A percentile compares a stretch with the other conserved stretches of the same genome.
These are phyloP conservation scores for Cantharis flavilabris DNA, from an alignment of 2,888 invertebrate genomes.

Conservation along the genomic window DNA sequence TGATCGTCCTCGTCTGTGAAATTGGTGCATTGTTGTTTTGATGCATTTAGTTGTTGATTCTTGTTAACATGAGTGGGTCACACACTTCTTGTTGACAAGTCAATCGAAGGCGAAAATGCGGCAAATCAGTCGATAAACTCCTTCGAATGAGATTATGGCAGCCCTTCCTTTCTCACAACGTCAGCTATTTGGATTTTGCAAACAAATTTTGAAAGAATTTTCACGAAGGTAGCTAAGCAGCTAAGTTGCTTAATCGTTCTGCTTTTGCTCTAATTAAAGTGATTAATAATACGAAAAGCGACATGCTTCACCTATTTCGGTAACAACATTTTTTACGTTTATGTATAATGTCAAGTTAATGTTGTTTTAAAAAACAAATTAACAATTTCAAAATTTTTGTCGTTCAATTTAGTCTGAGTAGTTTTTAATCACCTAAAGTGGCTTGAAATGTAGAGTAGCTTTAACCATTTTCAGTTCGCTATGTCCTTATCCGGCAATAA, in stretches of 20 bases:
- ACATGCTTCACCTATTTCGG: not conserved
- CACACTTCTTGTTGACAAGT: conserved; percentile 21
- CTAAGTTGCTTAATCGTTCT: not conserved
- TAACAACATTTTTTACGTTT: not conserved
- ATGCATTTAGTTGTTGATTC: conserved; percentile 22
- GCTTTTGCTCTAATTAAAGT: not conserved
- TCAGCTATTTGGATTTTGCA: not conserved
- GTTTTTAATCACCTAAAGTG: conserved; percentile 45
- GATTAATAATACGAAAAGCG: not conserved
- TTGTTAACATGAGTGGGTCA: conserved; percentile 28
- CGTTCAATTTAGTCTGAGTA: conserved; percentile 35
- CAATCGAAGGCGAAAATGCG: not conserved
- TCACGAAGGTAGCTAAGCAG: not conserved
- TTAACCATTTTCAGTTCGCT: conserved; percentile 36
- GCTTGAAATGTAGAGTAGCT: conserved; percentile 44
- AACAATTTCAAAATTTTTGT: conserved; percentile 22
- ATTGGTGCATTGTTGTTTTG: conserved; percentile 31
- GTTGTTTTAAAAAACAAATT: conserved; percentile 14
- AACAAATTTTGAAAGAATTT: not conserved
- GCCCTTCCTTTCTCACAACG: not conserved
- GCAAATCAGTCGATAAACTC: conserved; percentile 17
- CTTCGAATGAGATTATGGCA: not conserved
- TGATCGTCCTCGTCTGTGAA: conserved; percentile 33
- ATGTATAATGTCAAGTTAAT: not conserved
- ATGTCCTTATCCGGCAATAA: conserved; percentile 28